Evolutionary conservation across 2,113 vertebrate species (phyloP).

Genomic region (Corythornis vintsioides): DNA sequence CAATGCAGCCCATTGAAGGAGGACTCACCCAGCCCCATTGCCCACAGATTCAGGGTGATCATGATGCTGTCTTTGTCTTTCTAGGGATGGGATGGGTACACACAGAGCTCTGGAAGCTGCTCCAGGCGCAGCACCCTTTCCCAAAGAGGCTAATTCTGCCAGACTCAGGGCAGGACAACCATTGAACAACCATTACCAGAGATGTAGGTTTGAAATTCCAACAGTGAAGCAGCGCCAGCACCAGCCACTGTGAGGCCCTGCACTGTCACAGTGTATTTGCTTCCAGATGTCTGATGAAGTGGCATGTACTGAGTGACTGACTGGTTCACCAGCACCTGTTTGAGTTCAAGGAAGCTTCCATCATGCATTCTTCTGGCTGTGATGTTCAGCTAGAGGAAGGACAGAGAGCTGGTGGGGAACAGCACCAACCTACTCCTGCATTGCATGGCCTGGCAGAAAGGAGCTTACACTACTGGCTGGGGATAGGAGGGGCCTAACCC

Average conservation of each 20-base stretch:
- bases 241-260: not conserved
- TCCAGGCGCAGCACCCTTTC: not conserved
- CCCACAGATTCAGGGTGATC: not conserved
- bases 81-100: rapidly evolving
- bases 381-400: slow-evolving; percentile 39
- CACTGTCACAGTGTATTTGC: slow-evolving; percentile 12
- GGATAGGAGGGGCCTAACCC: not conserved
- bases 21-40: not conserved
- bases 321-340: not conserved
- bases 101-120: not conserved
- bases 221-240: not conserved
- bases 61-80: too few relatives aligned
- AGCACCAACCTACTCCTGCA: not conserved
- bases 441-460: not conserved
- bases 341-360: not conserved
- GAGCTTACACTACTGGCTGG: not conserved
- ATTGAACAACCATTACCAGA: not conserved
- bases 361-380: not conserved
- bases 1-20: not conserved
- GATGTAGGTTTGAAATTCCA: not conserved
- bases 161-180: not conserved
- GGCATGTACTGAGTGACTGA: not conserved
- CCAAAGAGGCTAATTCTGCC: not conserved
- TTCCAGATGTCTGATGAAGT: not conserved
- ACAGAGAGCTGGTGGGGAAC: not conserved